These are phyloP conservation scores for Neomonachus schauinslandi DNA, from an alignment of 2,113 vertebrate genomes.

Conservation along the genomic window DNA sequence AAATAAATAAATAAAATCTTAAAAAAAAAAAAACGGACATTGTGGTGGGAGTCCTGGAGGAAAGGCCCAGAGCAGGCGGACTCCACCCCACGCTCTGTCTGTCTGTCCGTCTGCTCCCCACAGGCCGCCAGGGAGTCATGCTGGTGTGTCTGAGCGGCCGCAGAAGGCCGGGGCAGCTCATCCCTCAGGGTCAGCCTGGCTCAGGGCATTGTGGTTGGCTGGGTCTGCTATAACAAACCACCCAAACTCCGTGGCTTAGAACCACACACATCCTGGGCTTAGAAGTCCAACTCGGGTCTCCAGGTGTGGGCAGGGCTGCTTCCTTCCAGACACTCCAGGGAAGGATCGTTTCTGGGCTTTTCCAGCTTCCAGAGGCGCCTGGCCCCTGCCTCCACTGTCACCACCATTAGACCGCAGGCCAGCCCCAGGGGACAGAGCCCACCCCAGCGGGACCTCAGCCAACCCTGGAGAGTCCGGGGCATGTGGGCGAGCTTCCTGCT, in stretches of 20 bases:
- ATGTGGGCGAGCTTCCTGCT: background rate
- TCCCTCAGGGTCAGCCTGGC: background rate
- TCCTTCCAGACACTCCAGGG: background rate
- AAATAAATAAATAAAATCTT: too few relatives aligned
- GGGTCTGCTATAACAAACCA: background rate
- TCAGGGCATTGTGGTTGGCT: background rate
- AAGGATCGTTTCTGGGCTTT: background rate
- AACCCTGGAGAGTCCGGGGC: background rate
- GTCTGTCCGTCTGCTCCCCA: background rate
- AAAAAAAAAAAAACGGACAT: too few relatives aligned
- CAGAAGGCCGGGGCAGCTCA: background rate
- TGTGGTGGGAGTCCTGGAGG: background rate
- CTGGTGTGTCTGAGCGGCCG: background rate
- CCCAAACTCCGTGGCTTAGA: background rate
- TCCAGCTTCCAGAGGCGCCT: background rate
- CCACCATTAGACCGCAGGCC: background rate
- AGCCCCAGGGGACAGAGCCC: background rate
- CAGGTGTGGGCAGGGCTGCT: background rate
- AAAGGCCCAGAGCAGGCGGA: background rate
- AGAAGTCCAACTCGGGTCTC: background rate
- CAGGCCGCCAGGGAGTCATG: background rate
- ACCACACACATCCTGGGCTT: background rate
- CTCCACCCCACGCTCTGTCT: background rate
- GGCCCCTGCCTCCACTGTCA: background rate
- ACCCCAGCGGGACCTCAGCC: background rate